These are phyloP conservation scores for Bruchidius siliquastri DNA, from an alignment of 2,888 invertebrate genomes.

Conservation along the genomic window DNA sequence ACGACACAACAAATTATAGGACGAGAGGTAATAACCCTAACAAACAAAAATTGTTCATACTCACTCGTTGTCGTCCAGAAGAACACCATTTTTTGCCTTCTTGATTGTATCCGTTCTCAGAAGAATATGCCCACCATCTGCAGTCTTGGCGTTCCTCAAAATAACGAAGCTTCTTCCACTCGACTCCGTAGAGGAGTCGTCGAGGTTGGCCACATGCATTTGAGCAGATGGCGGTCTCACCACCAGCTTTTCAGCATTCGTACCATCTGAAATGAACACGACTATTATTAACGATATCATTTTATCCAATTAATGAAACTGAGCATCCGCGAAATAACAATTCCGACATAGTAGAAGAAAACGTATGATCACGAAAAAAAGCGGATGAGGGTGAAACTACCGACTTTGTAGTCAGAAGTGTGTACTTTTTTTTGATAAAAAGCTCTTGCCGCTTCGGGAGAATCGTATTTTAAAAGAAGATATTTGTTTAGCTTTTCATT, in stretches of 20 bases:
- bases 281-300: background rate
- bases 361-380: no score
- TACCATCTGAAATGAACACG: background rate
- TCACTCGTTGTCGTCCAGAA: slow-evolving; percentile 31
- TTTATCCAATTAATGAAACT: no score
- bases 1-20: background rate
- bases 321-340: no score
- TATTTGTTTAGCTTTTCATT: no score
- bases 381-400: no score
- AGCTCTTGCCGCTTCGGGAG: no score
- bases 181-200: slow-evolving; percentile 26
- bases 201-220: background rate
- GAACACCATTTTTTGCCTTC: slow-evolving; percentile 31
- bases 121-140: slow-evolving; percentile 40
- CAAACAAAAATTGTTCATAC: background rate
- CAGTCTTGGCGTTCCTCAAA: slow-evolving; percentile 37
- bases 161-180: slow-evolving; percentile 42
- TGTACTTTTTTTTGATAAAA: no score
- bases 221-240: background rate
- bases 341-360: no score
- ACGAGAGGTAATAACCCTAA: no score
- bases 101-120: slow-evolving; percentile 29
- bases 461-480: no score
- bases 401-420: no score
- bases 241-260: background rate